phyloP scores from a whole-genome alignment of 1,140 invertebrate genomes.

The Leptestheria dahalacensis region DNA sequence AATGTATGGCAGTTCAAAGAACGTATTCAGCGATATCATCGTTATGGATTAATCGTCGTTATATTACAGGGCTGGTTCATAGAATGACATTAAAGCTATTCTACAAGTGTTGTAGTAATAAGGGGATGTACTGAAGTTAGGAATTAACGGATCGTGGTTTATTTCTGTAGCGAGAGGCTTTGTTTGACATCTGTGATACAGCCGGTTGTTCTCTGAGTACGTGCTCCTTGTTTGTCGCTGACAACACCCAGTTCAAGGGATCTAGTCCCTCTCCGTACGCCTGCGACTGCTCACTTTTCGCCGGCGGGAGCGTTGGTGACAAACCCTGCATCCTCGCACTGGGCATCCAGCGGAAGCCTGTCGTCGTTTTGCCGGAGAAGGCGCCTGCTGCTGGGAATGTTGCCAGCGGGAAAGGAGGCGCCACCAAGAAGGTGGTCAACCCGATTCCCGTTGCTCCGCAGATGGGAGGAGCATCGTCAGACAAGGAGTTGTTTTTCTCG shows the following conservation, averaged over 20 bases:
- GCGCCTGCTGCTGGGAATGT: background rate
- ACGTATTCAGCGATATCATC: no score
- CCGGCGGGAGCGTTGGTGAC: background rate
- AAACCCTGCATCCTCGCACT: background rate
- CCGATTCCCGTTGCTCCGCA: background rate
- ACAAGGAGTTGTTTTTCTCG: background rate
- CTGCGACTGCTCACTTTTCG: background rate
- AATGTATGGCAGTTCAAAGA: no score
- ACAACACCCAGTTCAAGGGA: background rate
- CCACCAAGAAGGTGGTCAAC: constrained; percentile 6
- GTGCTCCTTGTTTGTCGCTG: background rate
- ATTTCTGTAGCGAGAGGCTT: constrained; percentile 28
- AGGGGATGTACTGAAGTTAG: background rate
- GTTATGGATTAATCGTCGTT: no score
- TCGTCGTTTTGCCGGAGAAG: background rate
- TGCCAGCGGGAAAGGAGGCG: background rate
- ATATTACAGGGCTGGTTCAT: no score
- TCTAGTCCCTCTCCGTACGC: background rate
- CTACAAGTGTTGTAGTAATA: no score
- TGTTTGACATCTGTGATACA: constrained; percentile 28
- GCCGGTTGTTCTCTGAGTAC: constrained; percentile 21
- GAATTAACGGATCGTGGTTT: constrained; percentile 2
- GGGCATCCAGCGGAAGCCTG: background rate
- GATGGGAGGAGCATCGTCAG: background rate
- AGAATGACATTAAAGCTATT: no score